Conservation (phyloP, 2,113 vertebrate species). For the Coturnix japonica region DNA sequence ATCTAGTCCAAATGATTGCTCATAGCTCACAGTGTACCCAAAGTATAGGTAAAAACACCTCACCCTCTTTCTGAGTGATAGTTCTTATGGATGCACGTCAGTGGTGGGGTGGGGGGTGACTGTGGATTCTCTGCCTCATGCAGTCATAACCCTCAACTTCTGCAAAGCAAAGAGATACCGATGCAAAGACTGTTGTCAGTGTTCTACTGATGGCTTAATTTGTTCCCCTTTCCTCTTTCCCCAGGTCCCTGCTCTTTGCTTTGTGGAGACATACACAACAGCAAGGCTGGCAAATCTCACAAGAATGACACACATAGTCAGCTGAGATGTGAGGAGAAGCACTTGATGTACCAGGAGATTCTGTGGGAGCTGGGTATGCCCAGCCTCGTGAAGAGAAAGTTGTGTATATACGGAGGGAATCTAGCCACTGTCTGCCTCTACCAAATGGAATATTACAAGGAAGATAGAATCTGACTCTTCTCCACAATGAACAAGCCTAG, state of each 20-base stretch:
- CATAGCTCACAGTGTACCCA: conserved; percentile 39
- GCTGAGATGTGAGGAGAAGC: not conserved
- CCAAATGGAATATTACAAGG: not conserved
- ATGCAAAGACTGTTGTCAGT: not conserved
- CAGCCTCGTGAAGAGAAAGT: not conserved
- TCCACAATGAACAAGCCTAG: not conserved
- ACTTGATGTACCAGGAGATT: not conserved
- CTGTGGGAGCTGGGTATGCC: not conserved
- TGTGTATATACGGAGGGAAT: not conserved
- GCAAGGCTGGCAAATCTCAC: not conserved
- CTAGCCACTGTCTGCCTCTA: not conserved
- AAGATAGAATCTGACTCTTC: not conserved
- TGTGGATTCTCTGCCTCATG: not conserved
- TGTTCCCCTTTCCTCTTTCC: not conserved
- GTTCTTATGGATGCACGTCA: not conserved
- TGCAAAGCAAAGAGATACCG: not conserved
- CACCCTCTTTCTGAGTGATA: not conserved
- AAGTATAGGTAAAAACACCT: conserved; percentile 3
- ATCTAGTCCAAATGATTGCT: conserved; percentile 44
- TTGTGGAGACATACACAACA: not conserved
- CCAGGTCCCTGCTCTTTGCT: not conserved
- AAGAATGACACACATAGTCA: not conserved
- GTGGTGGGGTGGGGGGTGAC: not conserved
- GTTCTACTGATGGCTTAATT: not conserved
- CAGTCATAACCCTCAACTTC: not conserved